These are phyloP conservation scores for Pheosia gnoma DNA, from an alignment of 2,888 invertebrate genomes.

Conservation along the genomic window DNA sequence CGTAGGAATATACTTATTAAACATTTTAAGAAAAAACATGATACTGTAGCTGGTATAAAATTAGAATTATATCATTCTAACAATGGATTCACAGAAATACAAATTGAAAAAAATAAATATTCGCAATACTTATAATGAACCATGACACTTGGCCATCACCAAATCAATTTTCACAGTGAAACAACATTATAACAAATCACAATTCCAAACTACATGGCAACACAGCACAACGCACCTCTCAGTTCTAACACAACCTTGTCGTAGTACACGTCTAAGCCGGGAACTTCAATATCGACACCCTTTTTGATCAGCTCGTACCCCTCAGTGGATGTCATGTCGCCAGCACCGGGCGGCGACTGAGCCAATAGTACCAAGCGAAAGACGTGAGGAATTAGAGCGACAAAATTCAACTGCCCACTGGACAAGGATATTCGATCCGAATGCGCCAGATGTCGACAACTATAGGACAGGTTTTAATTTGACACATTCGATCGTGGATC, in stretches of 20 bases:
- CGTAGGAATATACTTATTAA: not conserved
- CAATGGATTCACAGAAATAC: not conserved
- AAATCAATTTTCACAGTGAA: constrained; percentile 17
- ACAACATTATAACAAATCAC: constrained; percentile 26
- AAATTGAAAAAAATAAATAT: no score
- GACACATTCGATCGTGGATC: constrained; percentile 38
- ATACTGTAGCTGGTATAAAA: not conserved
- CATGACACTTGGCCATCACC: constrained; percentile 8
- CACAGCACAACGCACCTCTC: constrained; percentile 77
- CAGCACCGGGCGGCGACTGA: constrained; percentile 61
- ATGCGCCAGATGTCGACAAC: constrained; percentile 76
- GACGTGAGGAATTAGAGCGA: constrained; percentile 80
- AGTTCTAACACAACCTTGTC: constrained; percentile 84
- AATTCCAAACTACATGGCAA: constrained; percentile 24
- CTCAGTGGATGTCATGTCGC: constrained; percentile 80
- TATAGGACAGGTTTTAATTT: constrained; percentile 61
- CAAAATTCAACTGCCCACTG: constrained; percentile 73
- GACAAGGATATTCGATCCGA: constrained; percentile 80
- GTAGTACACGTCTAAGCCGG: constrained; percentile 82
- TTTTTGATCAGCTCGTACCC: constrained; percentile 80
- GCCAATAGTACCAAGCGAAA: constrained; percentile 53
- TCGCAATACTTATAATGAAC: not conserved
- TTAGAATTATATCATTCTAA: not conserved
- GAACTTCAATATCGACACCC: constrained; percentile 79
- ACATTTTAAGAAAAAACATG: not conserved